Percentiles rank a stretch among this genome's conserved stretches.
phyloP scores from a whole-genome alignment of 2,797 vertebrate species.

The Characodon lateralis region DNA sequence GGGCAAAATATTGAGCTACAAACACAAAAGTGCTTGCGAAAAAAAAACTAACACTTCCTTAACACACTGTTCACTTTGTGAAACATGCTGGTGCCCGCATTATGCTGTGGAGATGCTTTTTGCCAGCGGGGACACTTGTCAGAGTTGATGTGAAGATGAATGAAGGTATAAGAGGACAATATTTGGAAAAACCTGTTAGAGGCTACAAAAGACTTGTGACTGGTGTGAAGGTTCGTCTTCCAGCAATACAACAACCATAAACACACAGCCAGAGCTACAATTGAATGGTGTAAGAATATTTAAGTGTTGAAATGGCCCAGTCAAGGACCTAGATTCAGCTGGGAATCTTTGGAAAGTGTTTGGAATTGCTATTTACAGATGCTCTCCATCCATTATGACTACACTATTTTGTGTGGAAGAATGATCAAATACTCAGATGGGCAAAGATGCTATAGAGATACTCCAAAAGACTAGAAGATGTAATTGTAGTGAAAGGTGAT shows the following conservation, averaged over 20 bases:
- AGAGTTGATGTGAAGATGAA: background rate
- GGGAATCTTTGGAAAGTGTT: background rate
- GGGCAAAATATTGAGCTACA: background rate
- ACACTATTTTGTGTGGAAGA: background rate
- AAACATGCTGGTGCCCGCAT: no score
- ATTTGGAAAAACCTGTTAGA: background rate
- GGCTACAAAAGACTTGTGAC: background rate
- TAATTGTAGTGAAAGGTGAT: background rate
- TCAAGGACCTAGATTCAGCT: background rate
- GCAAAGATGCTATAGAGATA: background rate
- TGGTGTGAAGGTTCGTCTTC: background rate
- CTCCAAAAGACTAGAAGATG: background rate
- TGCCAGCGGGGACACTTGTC: background rate
- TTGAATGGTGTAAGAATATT: background rate
- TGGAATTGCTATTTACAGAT: background rate
- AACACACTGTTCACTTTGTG: background rate
- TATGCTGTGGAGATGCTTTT: no score
- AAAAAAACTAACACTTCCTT: background rate
- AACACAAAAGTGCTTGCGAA: background rate
- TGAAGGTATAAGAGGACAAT: background rate
- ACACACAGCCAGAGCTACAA: background rate
- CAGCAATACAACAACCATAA: background rate
- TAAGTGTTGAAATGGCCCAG: background rate
- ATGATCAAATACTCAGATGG: background rate
- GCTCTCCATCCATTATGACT: background rate